These are phyloP conservation scores for Zingel zingel DNA, from an alignment of 2,113 vertebrate genomes.

Conservation along the genomic window DNA sequence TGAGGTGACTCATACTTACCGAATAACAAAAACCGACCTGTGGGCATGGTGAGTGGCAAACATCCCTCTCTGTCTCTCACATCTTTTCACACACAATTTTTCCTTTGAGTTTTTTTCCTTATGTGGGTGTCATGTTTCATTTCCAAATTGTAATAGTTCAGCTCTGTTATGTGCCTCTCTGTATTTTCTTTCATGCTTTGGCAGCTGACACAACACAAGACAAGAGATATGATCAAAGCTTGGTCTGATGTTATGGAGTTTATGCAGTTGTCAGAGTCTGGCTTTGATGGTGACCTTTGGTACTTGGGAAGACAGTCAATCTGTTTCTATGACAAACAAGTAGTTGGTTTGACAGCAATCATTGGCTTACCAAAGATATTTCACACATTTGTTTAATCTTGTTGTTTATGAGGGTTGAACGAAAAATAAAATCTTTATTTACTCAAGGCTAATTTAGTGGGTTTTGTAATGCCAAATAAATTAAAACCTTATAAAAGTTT, in stretches of 20 bases:
- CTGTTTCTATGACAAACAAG: constrained; percentile 40
- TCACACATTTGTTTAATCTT: constrained; percentile 10
- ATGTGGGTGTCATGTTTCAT: constrained; percentile 25
- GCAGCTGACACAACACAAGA: constrained; percentile 29
- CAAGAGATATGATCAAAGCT: constrained; percentile 44
- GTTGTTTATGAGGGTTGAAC: constrained; percentile 1
- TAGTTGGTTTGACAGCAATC: constrained; percentile 11
- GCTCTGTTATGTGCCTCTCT: constrained; percentile 12
- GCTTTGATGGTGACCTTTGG: constrained; percentile 31
- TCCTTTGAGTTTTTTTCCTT: constrained; percentile 25
- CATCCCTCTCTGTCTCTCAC: constrained; percentile 45
- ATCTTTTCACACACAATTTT: constrained; percentile 34
- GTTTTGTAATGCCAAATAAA: constrained; percentile 20
- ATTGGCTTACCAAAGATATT: not conserved
- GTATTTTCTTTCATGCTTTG: not conserved
- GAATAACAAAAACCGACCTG: constrained; percentile 49
- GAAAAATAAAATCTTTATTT: constrained; percentile 5
- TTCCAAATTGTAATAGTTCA: constrained; percentile 26
- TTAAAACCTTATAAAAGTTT: constrained; percentile 37
- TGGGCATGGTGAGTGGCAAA: constrained; percentile 76
- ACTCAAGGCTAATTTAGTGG: not conserved
- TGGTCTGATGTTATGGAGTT: constrained; percentile 16
- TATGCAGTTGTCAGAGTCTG: constrained; percentile 1
- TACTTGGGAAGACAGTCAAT: constrained; percentile 18
- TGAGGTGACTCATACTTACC: constrained; percentile 58